These are phyloP conservation scores for Cremastobaeus sp. DNA, from an alignment of 2,888 invertebrate genomes.

Conservation along the genomic window DNA sequence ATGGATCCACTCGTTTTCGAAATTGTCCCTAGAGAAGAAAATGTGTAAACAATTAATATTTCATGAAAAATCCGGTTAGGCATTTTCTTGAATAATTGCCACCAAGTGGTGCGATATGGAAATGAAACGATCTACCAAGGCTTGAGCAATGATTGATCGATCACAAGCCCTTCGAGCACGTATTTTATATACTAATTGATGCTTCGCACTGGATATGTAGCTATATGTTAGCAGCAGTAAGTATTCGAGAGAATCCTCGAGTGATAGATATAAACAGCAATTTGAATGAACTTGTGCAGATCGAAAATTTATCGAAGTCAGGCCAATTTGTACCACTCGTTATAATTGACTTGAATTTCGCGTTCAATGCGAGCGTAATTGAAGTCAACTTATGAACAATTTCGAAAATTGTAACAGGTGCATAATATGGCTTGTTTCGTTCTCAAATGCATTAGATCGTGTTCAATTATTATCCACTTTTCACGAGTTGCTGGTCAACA, in stretches of 20 bases:
- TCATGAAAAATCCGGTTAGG: constrained; percentile 4
- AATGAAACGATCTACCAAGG: constrained; percentile 39
- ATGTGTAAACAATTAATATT: no score
- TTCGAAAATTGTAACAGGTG: not conserved
- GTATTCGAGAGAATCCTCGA: constrained; percentile 57
- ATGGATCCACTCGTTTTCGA: no score
- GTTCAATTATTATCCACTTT: no score
- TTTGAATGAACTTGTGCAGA: constrained; percentile 5
- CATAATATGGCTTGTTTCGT: no score
- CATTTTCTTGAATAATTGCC: constrained; percentile 5
- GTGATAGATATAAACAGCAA: constrained; percentile 40
- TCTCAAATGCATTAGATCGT: no score
- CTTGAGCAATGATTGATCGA: constrained; percentile 50
- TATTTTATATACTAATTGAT: constrained; percentile 50
- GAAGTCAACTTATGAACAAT: constrained; percentile 1
- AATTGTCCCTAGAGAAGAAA: no score
- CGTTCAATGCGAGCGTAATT: not conserved
- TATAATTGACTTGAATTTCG: constrained; percentile 11
- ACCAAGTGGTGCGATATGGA: constrained; percentile 23
- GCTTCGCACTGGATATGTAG: constrained; percentile 55
- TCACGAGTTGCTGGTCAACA: no score
- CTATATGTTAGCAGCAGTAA: constrained; percentile 55
- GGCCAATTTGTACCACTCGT: constrained; percentile 6
- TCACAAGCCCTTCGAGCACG: constrained; percentile 41
- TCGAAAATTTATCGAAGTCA: constrained; percentile 5